Evolutionary conservation across 2,888 invertebrate species (phyloP).

Genomic region (Watsonalla cultraria): DNA sequence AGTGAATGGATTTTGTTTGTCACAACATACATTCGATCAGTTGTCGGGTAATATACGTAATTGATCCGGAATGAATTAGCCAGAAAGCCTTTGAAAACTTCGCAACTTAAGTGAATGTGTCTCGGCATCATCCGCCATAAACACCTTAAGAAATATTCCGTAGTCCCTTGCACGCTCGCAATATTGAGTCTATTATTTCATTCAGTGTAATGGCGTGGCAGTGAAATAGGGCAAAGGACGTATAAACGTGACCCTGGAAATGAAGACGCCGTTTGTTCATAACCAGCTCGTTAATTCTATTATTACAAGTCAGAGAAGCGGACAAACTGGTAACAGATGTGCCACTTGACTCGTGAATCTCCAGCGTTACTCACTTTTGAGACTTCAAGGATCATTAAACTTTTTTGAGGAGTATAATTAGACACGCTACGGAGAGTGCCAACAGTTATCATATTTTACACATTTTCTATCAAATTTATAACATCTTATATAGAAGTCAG

Average conservation of each 20-base stretch:
- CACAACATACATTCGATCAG: slow-evolving; percentile 52
- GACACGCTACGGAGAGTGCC: slow-evolving; percentile 8
- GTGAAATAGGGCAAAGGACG: slow-evolving; percentile 70
- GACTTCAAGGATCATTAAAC: slow-evolving; percentile 40
- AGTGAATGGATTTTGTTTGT: slow-evolving; percentile 61
- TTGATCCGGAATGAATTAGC: slow-evolving; percentile 31
- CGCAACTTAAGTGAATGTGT: slow-evolving; percentile 14
- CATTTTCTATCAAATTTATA: too few species aligned
- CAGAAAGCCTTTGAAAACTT: neutral
- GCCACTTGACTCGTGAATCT: slow-evolving; percentile 59
- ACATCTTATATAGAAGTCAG: too few species aligned
- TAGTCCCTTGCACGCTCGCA: slow-evolving; percentile 50
- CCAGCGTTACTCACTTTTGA: slow-evolving; percentile 34
- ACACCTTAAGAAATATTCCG: slow-evolving; percentile 56
- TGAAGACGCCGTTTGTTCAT: slow-evolving; percentile 77
- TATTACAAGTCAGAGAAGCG: slow-evolving; percentile 74
- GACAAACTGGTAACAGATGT: slow-evolving; percentile 70
- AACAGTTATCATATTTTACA: too few species aligned
- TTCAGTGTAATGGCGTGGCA: slow-evolving; percentile 70
- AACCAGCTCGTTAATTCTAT: slow-evolving; percentile 77
- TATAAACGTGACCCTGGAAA: slow-evolving; percentile 70
- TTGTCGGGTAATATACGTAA: slow-evolving; percentile 49
- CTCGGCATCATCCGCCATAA: slow-evolving; percentile 42
- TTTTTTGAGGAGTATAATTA: slow-evolving; percentile 34
- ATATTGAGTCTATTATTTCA: slow-evolving; percentile 69